Evolutionary conservation across 2,113 vertebrate genomes (phyloP), one percentile per base, ranked within the genome.

Genomic region (Papio anubis): DNA sequence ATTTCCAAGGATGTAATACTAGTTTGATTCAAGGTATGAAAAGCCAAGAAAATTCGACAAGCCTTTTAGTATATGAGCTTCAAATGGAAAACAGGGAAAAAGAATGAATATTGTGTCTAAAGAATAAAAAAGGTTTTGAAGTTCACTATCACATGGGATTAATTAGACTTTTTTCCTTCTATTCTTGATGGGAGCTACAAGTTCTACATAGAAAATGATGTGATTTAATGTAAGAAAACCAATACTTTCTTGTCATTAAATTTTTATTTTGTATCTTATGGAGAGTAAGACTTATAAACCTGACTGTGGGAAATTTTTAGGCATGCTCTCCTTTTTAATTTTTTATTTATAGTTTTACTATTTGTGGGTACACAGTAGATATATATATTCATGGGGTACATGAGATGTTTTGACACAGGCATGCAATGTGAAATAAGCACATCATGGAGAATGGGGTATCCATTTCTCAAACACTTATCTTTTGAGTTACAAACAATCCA

Each of bases 11-110:
- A 17, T 90, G 6, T 76, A 79, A 27, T 90, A 72, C 16, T 35
- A 85, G 20, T 38, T 97, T 87, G 55, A 96, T 85, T 79, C 30
- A 94, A 88, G 30, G n/a, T 6, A 80, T 40, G 70, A 92, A 55
- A 93, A 40, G 7, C 23, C 59, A 75, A 32, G 9, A 93, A 38
- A 81, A 91, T 79, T 88, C 48, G n/a, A 80, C 13, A 79, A 45
- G 6, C 6, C 27, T 16, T 97, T 95, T 90, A 81, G 27, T 85
- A 45, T 94, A 91, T 3, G 68, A 68, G 23, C 21, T 91, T 97
- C 38, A 93, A 70, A 50, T 87, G 30, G 40, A 93, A 86, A 87
- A 59, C 0, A 38, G 32, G 20, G 27, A 17, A 10, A 88, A 90
- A 88, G 59, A 35, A 68, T 43, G 50, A 88, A 16, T 57, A 76